Evolutionary conservation across 2,113 vertebrate species (phyloP), one percentile per base, ranked within the genome.

Genomic region (Pungitius pungitius): DNA sequence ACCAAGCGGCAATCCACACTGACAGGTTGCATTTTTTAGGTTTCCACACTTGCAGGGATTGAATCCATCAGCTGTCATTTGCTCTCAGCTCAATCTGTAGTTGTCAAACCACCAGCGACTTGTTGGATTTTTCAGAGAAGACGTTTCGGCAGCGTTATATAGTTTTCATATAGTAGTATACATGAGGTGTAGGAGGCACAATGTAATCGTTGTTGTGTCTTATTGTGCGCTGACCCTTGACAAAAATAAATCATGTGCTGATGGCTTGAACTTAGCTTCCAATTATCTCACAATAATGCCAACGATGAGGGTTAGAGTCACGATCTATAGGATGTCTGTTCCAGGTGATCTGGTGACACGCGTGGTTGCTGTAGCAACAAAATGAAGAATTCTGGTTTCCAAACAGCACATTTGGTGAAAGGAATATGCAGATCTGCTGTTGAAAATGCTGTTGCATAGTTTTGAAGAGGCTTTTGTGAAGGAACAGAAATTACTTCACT

Each of bases 1-100:
- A 51, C 39, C 59, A 58, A 62, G 61, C n/a, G 42, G 20, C 33
- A 14, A 42, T 30, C 71, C 35, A 27, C 49, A n/a, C 24, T 39
- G 49, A 61, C 72, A 43, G 43, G 62, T 59, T 26, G 45, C 17
- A 24, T 61, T 27, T 42, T 4, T 30, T 3, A 20, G 18, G 58
- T 65, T 37, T 42, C 10, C 20, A 5, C 9, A 1, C 10, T 1
- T 42, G 6, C 51, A 18, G 22, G 33, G 8, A 52, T 26, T 57
- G 57, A 73, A 35, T 77, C 52, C 20, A 26, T 33, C 47, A 71
- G 33, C 24, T 72, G 37, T 27, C 12, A 42, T 33, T 42, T 80
- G 37, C 24, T 42, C 33, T 37, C 12, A 13, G 55, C 17, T 60
- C 42, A 59, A 43, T 78, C 61, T 54, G 24, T 30, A 43, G 24